Conservation (phyloP, 2,888 invertebrate genomes). For the Automeris io region DNA sequence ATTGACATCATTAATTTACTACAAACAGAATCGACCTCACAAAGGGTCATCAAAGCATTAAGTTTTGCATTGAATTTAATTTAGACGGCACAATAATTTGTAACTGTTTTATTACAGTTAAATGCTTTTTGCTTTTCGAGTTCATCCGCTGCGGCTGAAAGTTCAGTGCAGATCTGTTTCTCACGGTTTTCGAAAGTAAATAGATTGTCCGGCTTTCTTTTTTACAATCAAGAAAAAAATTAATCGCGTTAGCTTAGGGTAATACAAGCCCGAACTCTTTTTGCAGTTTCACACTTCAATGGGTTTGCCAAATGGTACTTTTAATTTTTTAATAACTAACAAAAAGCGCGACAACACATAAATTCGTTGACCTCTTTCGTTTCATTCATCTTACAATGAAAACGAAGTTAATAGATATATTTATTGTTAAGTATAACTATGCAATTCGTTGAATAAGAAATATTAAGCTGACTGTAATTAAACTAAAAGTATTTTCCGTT, state of each 20-base stretch:
- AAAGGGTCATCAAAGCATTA: conserved; percentile 58
- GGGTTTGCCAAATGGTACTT: conserved; percentile 7
- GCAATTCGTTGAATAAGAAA: no score
- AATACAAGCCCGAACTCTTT: conserved; percentile 17
- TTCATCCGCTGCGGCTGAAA: conserved; percentile 31
- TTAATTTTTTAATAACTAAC: not conserved
- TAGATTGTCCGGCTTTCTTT: conserved; percentile 52
- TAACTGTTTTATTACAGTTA: conserved; percentile 62
- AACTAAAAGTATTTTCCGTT: no score
- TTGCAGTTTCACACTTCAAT: conserved; percentile 22
- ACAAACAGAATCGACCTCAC: conserved; percentile 64
- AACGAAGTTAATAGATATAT: no score
- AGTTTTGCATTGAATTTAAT: conserved; percentile 72
- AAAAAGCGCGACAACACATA: not conserved
- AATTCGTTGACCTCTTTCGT: not conserved
- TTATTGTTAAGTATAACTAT: no score
- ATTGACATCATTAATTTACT: conserved; percentile 72
- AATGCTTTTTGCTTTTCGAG: conserved; percentile 61
- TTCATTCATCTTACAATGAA: not conserved
- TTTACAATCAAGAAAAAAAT: conserved; percentile 39
- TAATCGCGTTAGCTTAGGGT: conserved; percentile 15
- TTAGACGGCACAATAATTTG: conserved; percentile 73
- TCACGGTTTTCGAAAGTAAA: conserved; percentile 64
- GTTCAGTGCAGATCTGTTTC: conserved; percentile 49
- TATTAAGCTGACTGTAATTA: no score